A percentile compares a stretch with the other conserved stretches of the same genome.
Conservation (phyloP, 2,797 vertebrate genomes). For the Pseudochirops corinnae region DNA sequence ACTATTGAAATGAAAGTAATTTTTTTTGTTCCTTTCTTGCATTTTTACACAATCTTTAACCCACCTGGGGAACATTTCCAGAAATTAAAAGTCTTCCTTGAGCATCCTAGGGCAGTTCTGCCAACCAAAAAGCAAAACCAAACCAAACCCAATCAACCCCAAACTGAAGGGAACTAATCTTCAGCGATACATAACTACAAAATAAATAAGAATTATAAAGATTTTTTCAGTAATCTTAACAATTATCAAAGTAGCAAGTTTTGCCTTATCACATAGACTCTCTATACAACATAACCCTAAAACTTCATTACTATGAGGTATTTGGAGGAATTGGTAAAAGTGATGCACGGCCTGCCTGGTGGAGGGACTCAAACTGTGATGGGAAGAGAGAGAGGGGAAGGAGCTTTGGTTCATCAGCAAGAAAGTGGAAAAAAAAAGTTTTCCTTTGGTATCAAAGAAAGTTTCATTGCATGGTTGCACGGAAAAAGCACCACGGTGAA, state of each 20-base stretch:
- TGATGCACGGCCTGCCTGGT: constrained; percentile 93
- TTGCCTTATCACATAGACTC: constrained; percentile 96
- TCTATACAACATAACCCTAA: constrained; percentile 97
- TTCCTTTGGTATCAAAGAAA: constrained; percentile 97
- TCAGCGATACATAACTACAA: constrained; percentile 84
- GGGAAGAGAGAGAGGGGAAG: constrained; percentile 85
- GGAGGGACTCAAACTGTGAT: constrained; percentile 81
- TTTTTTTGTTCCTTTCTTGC: constrained; percentile 89
- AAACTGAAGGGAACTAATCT: constrained; percentile 66
- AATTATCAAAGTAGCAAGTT: constrained; percentile 95
- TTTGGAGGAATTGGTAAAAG: constrained; percentile 97
- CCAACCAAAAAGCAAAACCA: constrained; percentile 75
- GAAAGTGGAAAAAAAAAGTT: constrained; percentile 89
- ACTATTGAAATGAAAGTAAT: constrained; percentile 87
- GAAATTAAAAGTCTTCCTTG: constrained; percentile 90
- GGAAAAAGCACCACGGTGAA: constrained; percentile 99
- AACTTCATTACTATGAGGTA: constrained; percentile 99
- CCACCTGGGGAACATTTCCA: constrained; percentile 84
- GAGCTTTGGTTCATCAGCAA: constrained; percentile 98
- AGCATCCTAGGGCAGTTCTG: constrained; percentile 91
- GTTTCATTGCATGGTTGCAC: constrained; percentile 99
- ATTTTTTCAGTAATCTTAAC: constrained; percentile 93
- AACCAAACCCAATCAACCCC: constrained; percentile 84
- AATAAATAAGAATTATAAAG: constrained; percentile 96
- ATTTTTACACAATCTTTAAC: constrained; percentile 88